phyloP scores from a whole-genome alignment of 2,888 invertebrate species.

The Eristalis arbustorum region DNA sequence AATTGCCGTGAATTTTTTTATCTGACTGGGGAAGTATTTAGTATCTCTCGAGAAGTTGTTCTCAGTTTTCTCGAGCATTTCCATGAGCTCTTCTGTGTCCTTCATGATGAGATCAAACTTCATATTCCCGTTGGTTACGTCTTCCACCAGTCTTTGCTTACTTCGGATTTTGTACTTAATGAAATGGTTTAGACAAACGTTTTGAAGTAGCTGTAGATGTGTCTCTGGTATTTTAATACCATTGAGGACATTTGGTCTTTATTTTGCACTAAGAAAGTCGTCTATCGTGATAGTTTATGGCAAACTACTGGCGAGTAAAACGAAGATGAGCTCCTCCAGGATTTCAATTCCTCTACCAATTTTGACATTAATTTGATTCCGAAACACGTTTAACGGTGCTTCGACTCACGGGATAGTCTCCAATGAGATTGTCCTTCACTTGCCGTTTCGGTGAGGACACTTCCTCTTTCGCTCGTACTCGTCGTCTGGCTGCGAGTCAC shows the following conservation, averaged over 20 bases:
- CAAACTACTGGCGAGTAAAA: neutral
- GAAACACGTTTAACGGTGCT: too few species aligned
- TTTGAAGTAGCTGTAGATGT: neutral
- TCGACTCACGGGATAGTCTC: too few species aligned
- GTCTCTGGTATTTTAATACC: slow-evolving; percentile 34
- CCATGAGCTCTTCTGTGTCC: too few species aligned
- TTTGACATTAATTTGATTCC: too few species aligned
- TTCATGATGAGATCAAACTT: neutral
- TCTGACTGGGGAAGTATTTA: too few species aligned
- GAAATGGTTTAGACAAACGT: neutral
- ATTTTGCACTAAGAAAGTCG: slow-evolving; percentile 6
- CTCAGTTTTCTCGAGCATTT: too few species aligned
- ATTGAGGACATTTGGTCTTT: slow-evolving; percentile 23
- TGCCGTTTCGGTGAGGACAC: too few species aligned
- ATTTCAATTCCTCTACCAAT: neutral
- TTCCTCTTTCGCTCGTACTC: too few species aligned
- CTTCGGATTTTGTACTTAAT: neutral
- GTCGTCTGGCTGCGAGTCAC: too few species aligned
- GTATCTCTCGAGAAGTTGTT: too few species aligned
- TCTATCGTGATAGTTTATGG: neutral
- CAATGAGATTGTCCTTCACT: too few species aligned
- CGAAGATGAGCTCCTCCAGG: neutral
- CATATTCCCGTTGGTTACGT: neutral
- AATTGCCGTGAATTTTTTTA: too few species aligned
- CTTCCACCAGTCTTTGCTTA: neutral